Conservation (phyloP, 2,113 vertebrate species). For the Sander vitreus region DNA sequence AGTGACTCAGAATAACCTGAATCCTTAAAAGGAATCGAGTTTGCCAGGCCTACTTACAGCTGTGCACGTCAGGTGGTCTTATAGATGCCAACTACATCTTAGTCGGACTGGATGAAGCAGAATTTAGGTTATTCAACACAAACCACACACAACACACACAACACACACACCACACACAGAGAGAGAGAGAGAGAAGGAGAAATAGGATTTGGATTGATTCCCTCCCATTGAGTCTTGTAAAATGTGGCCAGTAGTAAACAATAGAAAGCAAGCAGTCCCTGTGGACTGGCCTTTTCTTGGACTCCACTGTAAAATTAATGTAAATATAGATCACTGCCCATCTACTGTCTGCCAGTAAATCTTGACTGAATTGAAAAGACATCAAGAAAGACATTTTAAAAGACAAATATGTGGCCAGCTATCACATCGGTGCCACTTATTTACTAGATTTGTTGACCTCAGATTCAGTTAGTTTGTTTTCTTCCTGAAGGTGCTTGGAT, state of each 20-base stretch:
- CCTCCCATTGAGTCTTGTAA: conserved; percentile 58
- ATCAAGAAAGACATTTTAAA: conserved; percentile 44
- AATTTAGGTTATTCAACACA: conserved; percentile 39
- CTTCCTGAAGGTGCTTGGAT: neutral
- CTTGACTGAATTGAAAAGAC: conserved; percentile 29
- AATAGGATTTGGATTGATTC: conserved; percentile 68
- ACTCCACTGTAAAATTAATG: conserved; percentile 60
- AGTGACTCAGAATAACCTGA: too few relatives aligned
- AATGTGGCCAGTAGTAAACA: conserved; percentile 66
- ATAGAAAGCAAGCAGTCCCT: conserved; percentile 48
- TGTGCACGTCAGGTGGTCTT: conserved; percentile 58
- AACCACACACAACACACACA: neutral
- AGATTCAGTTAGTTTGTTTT: neutral
- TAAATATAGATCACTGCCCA: conserved; percentile 59
- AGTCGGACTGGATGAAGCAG: conserved; percentile 53
- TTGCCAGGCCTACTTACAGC: too few relatives aligned
- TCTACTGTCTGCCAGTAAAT: conserved; percentile 52
- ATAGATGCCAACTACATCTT: conserved; percentile 62
- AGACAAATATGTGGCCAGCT: conserved; percentile 22
- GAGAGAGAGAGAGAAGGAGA: neutral
- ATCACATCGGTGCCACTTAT: neutral
- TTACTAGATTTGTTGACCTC: conserved; percentile 28
- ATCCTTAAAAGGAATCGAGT: too few relatives aligned
- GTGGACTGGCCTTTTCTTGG: conserved; percentile 53
- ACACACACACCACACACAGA: too few relatives aligned